phyloP scores from a whole-genome alignment of 2,888 invertebrate species.

The Parnassius apollo region DNA sequence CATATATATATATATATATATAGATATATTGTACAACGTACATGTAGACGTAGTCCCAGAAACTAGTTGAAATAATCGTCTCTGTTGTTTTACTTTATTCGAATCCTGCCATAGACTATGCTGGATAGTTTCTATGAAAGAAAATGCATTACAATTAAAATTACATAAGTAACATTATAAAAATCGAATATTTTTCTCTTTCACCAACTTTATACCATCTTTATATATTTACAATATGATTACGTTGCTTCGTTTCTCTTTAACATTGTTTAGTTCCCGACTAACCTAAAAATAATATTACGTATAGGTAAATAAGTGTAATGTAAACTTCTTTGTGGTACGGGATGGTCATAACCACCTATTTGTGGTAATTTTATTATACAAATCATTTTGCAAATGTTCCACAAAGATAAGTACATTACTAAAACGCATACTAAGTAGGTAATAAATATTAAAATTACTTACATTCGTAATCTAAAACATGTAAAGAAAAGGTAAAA shows the following conservation, averaged over 20 bases:
- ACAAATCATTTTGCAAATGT: background rate
- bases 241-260: slow-evolving; percentile 69
- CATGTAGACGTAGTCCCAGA: slow-evolving; percentile 22
- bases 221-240: slow-evolving; percentile 62
- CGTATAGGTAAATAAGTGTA: background rate
- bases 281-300: slow-evolving; percentile 51
- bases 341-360: background rate
- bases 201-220: slow-evolving; percentile 45
- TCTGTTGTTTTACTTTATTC: background rate
- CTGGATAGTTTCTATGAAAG: background rate
- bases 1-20: slow-evolving; percentile 29
- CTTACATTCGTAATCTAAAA: slow-evolving; percentile 11
- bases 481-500: slow-evolving; percentile 1
- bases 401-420: slow-evolving; percentile 13
- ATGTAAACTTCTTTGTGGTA: background rate
- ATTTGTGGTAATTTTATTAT: background rate
- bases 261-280: slow-evolving; percentile 69
- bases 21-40: slow-evolving; percentile 30
- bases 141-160: slow-evolving; percentile 27
- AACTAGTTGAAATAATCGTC: background rate
- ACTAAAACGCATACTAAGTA: slow-evolving; percentile 12
- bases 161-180: slow-evolving; percentile 43
- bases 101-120: background rate
- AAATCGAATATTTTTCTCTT: slow-evolving; percentile 32
- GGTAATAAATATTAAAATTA: slow-evolving; percentile 24